Conservation (phyloP, 2,797 vertebrate species). For the Scyliorhinus canicula region DNA sequence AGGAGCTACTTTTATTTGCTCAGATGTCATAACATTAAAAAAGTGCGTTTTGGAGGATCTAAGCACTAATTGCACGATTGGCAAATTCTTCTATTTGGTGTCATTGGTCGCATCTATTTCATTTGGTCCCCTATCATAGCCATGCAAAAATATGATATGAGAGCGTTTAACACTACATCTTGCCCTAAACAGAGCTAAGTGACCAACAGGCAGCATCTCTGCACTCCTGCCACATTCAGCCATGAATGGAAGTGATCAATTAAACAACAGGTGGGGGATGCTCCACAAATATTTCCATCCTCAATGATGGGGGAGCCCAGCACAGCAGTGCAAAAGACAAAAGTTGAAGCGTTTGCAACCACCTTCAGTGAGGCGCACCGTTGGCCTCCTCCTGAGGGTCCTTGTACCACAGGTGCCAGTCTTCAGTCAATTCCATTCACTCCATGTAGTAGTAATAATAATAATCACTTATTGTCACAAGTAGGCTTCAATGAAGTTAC, state of each 20-base stretch:
- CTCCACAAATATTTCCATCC: background rate
- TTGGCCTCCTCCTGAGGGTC: background rate
- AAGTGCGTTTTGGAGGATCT: background rate
- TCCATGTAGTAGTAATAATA: too few species aligned
- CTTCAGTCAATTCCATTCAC: background rate
- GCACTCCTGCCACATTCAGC: background rate
- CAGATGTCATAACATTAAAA: background rate
- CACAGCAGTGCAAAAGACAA: background rate
- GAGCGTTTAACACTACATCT: background rate
- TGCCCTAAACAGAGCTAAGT: background rate
- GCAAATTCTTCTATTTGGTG: background rate
- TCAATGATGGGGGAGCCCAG: background rate
- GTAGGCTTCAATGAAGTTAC: too few species aligned
- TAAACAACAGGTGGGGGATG: background rate
- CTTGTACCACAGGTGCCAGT: background rate
- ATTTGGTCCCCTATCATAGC: background rate
- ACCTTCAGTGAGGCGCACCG: background rate
- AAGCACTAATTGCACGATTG: background rate
- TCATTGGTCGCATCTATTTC: background rate
- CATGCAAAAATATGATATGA: background rate
- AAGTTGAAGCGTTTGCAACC: background rate
- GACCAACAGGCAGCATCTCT: background rate
- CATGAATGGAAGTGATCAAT: background rate
- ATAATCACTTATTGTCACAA: too few species aligned
- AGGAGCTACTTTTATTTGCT: conserved; percentile 11